Evolutionary conservation across 2,797 vertebrate species (phyloP), one percentile per base, ranked within the genome.

Genomic region (Paratrypauchen microcephalus): DNA sequence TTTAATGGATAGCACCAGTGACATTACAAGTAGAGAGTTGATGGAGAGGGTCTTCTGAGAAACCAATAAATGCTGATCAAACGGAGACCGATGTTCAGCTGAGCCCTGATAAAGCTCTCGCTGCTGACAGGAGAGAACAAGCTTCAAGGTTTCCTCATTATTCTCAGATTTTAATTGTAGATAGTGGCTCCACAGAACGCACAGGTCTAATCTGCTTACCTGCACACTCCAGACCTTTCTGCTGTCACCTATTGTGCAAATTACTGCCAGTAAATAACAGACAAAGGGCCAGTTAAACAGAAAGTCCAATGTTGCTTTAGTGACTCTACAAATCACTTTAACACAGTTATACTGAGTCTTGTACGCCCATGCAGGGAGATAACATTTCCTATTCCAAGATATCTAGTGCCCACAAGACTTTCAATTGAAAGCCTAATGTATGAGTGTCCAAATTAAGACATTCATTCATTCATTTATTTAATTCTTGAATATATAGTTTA

Each of bases 31-130:
- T n/a, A n/a, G 47, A 74, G 65, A 72, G 66, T 60, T 61, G 62
- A 78, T 61, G 19, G 52, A 70, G 58, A 58, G 54, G 52, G 7
- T 45, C 71, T 65, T 74, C 52, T 63, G 61, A 75, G 74, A 72
- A 76, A 65, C 60, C 6, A 30, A 78, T 32, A 80, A 72, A 81
- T 19, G 23, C n/a, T 66, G 78, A 83, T 88, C 69, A 83, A 84
- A 82, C 60, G 48, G 28, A 19, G 52, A 66, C 66, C 32, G 39
- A 26, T 48, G 41, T 62, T 79, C 65, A 39, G 24, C 32, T 55
- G 68, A 52, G 48, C 19, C 59, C 21, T 57, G 65, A 67, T 67
- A 67, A 56, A 67, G 15, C 52, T 56, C 39, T n/a, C n/a, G 11
- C 48, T 13, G 68, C 50, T 57, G 47, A 69, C 26, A 45, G 60